Base-by-base conservation (phyloP, 2,113 vertebrate species). In the Amblyornis subalaris region DNA sequence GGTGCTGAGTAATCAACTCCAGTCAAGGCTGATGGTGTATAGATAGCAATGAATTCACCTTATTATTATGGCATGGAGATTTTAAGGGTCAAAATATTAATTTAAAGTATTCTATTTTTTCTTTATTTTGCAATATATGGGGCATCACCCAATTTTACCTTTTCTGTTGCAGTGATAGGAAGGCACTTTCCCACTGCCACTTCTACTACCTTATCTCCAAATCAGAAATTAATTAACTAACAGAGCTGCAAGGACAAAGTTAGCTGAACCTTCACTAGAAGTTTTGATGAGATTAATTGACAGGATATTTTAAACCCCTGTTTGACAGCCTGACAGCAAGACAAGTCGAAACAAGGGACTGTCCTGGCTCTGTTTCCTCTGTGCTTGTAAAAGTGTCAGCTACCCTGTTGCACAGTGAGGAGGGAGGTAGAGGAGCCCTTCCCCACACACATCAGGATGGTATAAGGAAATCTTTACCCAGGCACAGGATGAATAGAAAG, bases 321-420 rank as follows among this genome's bases (percentile, higher is more conserved):
- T 85, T 64, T 89, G 58, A 53, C 40, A 90, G 42, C 21, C 58
- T 76, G 38, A 47, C 50, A 65, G 35, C 42, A 53, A 67, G 21
- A 66, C 25, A 69, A 60, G 25, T 12, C 12, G 58, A 72, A 88
- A 61, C 14, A 55, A 88, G 22, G 26, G n/a, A 20, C 19, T 85
- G 13, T 48, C 58, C 26, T n/a, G 19, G 7, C 33, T 66, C n/a
- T 58, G n/a, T 67, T 91, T 90, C 22, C 36, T 62, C 38, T 81
- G 35, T 26, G 47, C 35, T 54, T 20, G 5, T 17, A 35, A 40
- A 83, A 79, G 71, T 36, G 11, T 19, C 66, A 54, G 28, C 40
- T 6, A 9, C 6, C 1, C 0, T 4, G 4, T 28, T 47, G 22
- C 35, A 33, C 33, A 47, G n/a, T 1, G 21, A 77, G 31, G 47